phyloP scores from a whole-genome alignment of 2,888 invertebrate genomes.

The Schizaphis graminum region DNA sequence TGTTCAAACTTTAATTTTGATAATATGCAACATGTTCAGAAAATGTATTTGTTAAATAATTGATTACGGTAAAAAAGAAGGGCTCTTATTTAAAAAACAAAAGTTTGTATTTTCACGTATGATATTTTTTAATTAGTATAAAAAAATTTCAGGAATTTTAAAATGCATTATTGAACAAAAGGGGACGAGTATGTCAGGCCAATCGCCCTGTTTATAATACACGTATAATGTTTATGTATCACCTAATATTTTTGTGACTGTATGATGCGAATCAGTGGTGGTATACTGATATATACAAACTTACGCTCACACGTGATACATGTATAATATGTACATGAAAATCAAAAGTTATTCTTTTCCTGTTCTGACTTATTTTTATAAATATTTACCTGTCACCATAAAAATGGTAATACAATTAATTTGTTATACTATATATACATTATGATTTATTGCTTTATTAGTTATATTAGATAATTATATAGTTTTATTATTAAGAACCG shows the following conservation, averaged over 20 bases:
- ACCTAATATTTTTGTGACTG: neutral
- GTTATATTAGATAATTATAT: neutral
- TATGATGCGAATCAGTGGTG: neutral
- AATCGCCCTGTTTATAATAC: neutral
- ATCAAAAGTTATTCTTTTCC: neutral
- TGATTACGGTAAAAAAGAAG: neutral
- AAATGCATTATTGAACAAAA: neutral
- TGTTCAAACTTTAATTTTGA: neutral
- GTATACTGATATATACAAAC: neutral
- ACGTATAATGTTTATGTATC: neutral
- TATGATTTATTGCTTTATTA: too few relatives aligned
- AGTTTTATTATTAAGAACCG: neutral
- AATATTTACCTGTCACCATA: neutral
- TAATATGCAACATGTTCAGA: neutral
- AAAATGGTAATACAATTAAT: neutral
- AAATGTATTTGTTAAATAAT: neutral
- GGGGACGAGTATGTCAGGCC: neutral
- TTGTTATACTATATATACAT: neutral
- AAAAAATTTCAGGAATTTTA: neutral
- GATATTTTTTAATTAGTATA: neutral
- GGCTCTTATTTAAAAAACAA: neutral
- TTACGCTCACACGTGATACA: neutral
- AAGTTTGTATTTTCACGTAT: neutral
- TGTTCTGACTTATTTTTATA: neutral
- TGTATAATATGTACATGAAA: neutral